Base-by-base conservation (phyloP, 2,888 invertebrate species). In the Brassicogethes aeneus region DNA sequence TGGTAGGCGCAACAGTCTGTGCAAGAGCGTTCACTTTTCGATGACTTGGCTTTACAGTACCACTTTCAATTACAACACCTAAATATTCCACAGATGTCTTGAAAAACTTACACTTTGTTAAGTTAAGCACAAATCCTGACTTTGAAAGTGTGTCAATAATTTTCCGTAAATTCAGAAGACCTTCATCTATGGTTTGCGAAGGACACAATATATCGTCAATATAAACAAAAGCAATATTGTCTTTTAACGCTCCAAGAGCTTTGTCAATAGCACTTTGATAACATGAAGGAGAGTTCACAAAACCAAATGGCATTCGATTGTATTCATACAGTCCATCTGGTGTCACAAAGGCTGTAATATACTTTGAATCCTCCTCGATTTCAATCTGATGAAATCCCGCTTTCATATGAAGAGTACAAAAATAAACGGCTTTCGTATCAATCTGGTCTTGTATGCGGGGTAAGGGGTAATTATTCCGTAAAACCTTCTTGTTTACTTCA, bases 301-400 rank as follows among this genome's bases (percentile, higher is more conserved):
- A 46, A 16, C 50, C 50, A 39, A 51, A 48, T 7, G 46, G 45
- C 36, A 52, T 42, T 2, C 46, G 43, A 29, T 47, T 49, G 17
- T 40, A 52, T 23, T 50, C 45, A 30, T 40, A 52, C 7, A 40
- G 40, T 3, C 45, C 51, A 41, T n/a, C n/a, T n/a, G n/a, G n/a
- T n/a, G n/a, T n/a, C n/a, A n/a, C n/a, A n/a, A n/a, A n/a, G n/a
- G n/a, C n/a, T n/a, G n/a, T n/a, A n/a, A n/a, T n/a, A n/a, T n/a
- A n/a, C n/a, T n/a, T n/a, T n/a, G n/a, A n/a, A n/a, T n/a, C n/a
- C n/a, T n/a, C n/a, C n/a, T n/a, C n/a, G n/a, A n/a, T n/a, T n/a
- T n/a, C n/a, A n/a, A n/a, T n/a, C n/a, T n/a, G n/a, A n/a, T n/a
- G n/a, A n/a, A n/a, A n/a, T n/a, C n/a, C n/a, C n/a, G n/a, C n/a